phyloP scores from a whole-genome alignment of 2,797 vertebrate genomes.

The Acanthornis magna region DNA sequence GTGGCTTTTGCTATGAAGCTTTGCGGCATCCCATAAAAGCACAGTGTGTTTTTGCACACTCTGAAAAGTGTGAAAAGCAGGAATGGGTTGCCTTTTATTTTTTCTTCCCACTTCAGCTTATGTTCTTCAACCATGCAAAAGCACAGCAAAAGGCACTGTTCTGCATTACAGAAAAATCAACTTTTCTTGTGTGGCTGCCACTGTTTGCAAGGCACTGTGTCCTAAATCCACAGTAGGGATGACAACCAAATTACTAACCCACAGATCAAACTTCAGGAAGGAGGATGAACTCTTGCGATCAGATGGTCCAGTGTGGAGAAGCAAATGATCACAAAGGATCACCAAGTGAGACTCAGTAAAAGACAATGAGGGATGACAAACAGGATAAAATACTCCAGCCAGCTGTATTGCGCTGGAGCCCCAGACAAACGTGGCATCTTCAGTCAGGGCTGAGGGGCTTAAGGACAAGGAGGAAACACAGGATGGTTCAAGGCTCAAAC shows the following conservation, averaged over 20 bases:
- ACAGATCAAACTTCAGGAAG: not conserved
- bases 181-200: not conserved
- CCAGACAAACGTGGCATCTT: fast-evolving
- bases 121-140: not conserved
- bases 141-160: not conserved
- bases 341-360: not conserved
- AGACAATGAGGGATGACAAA: not conserved
- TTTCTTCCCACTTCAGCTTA: not conserved
- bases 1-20: not conserved
- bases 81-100: not conserved
- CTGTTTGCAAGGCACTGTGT: not conserved
- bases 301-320: not conserved
- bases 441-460: not conserved
- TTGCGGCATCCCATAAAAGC: not conserved
- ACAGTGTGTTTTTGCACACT: not conserved
- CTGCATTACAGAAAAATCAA: not conserved
- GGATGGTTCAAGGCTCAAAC: not conserved
- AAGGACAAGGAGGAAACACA: not conserved
- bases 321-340: not conserved
- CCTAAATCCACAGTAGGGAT: not conserved
- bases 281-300: not conserved
- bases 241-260: not conserved
- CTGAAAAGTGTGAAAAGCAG: not conserved
- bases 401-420: not conserved
- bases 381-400: not conserved